Evolutionary conservation across 2,888 invertebrate genomes (phyloP).

Genomic region (Sphinx pinastri): DNA sequence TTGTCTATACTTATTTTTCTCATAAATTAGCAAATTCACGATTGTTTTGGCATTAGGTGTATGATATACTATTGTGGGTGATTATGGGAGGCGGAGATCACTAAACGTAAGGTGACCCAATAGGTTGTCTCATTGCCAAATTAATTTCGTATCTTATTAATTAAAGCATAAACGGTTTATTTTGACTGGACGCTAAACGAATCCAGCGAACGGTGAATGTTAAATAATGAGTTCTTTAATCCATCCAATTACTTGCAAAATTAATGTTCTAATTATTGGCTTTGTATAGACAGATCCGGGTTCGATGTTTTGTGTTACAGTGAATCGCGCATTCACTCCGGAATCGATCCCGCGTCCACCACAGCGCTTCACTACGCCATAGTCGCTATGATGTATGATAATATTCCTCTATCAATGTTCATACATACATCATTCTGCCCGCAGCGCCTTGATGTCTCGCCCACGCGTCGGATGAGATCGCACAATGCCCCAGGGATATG

Average conservation of each 20-base stretch:
- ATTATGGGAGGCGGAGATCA: no score
- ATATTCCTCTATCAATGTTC: not conserved
- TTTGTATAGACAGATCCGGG: not conserved
- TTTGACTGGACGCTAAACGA: not conserved
- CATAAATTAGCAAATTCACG: no score
- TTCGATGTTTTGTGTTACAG: not conserved
- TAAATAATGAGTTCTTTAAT: constrained; percentile 2
- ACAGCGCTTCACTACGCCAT: no score
- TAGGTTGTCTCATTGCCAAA: not conserved
- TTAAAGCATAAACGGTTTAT: constrained; percentile 7
- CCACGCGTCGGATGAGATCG: not conserved
- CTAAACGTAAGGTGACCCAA: no score
- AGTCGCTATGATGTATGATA: not conserved
- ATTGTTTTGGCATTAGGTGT: no score
- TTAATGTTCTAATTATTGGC: constrained; percentile 7
- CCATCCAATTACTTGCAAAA: constrained; percentile 3
- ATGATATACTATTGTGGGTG: no score
- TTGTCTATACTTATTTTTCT: no score
- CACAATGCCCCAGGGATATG: no score
- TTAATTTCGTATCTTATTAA: constrained; percentile 13
- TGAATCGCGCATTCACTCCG: no score
- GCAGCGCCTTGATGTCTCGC: not conserved
- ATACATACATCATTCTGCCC: not conserved
- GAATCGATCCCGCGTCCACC: no score
- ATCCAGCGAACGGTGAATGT: not conserved